Conservation (phyloP, 2,797 vertebrate genomes). For the Lacerta agilis region DNA sequence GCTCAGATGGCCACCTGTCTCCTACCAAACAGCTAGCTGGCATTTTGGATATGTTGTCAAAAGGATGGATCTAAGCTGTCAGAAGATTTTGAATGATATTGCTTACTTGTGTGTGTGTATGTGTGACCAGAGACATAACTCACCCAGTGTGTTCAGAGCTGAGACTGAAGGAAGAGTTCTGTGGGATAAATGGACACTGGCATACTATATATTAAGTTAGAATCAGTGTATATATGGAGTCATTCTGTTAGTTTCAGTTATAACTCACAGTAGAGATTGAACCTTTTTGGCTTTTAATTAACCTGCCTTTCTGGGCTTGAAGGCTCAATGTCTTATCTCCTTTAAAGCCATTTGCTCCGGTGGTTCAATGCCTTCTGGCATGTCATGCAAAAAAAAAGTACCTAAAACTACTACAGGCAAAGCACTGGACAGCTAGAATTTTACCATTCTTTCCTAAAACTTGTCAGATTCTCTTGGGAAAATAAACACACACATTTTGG, state of each 20-base stretch:
- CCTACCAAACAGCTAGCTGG: background rate
- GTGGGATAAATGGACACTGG: background rate
- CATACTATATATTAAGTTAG: constrained; percentile 9
- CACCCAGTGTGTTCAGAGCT: background rate
- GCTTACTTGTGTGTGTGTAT: too few relatives aligned
- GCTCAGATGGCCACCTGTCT: constrained; percentile 4
- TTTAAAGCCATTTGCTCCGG: constrained; percentile 18
- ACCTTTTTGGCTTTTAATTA: constrained; percentile 23
- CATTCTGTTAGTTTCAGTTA: background rate
- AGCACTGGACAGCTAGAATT: constrained; percentile 8
- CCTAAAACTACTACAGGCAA: background rate
- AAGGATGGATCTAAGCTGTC: constrained; percentile 1
- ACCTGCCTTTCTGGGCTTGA: constrained; percentile 18
- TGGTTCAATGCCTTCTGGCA: constrained; percentile 4
- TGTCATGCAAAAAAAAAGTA: background rate
- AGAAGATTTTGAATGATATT: background rate
- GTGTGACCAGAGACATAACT: background rate
- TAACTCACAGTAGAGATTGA: background rate
- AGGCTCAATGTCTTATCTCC: constrained; percentile 5
- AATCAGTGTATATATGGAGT: constrained; percentile 4
- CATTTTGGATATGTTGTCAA: constrained; percentile 37
- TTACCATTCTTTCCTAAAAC: background rate
- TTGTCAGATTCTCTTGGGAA: constrained; percentile 1
- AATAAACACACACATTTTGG: background rate
- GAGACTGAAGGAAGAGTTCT: background rate